Conservation (phyloP, 2,888 invertebrate species). For the Zeuzera pyrina region DNA sequence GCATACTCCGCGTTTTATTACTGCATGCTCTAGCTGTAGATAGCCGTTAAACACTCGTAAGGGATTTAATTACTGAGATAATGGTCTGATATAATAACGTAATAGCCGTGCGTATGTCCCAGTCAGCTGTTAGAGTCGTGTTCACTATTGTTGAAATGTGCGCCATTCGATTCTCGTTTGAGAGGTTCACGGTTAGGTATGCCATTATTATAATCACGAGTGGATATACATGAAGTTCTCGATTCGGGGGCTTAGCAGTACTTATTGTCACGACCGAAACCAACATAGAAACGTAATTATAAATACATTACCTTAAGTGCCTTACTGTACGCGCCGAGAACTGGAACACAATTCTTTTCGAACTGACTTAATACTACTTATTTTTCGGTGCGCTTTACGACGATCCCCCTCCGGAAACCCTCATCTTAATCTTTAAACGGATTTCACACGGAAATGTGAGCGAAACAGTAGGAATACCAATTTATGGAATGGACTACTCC, state of each 20-base stretch:
- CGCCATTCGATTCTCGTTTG: conserved; percentile 32
- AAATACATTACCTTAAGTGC: conserved; percentile 63
- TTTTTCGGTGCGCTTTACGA: conserved; percentile 24
- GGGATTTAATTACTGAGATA: conserved; percentile 46
- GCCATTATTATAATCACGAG: conserved; percentile 36
- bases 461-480: conserved; percentile 34
- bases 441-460: conserved; percentile 23
- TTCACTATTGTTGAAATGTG: conserved; percentile 8
- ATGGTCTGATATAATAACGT: conserved; percentile 25
- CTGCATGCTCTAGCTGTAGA: conserved; percentile 24
- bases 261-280: conserved; percentile 44
- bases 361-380: conserved; percentile 29
- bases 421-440: conserved; percentile 33
- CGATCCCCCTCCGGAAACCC: conserved; percentile 26
- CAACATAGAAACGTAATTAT: conserved; percentile 59
- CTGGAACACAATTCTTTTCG: conserved; percentile 35
- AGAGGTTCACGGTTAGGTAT: conserved; percentile 30
- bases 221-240: conserved; percentile 25
- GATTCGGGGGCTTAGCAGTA: conserved; percentile 13
- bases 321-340: conserved; percentile 38
- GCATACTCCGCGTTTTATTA: conserved; percentile 23
- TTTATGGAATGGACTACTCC: conserved; percentile 41
- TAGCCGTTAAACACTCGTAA: conserved; percentile 33
- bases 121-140: conserved; percentile 19
- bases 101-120: conserved; percentile 21